phyloP scores from a whole-genome alignment of 2,888 invertebrate species.

The Ceramica pisi region DNA sequence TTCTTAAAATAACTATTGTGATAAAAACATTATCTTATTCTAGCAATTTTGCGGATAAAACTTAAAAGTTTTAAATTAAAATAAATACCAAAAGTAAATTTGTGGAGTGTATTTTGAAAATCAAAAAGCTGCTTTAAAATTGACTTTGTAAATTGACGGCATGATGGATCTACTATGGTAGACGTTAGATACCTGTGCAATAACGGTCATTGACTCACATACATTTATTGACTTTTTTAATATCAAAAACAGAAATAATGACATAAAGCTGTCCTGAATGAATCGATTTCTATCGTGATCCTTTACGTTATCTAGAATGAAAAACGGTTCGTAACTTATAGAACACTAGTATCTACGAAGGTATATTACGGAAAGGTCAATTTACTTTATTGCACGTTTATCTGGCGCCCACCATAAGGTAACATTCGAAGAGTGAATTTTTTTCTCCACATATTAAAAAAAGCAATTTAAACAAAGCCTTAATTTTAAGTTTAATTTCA shows the following conservation, averaged over 20 bases:
- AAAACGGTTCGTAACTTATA: no score
- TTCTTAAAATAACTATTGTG: constrained; percentile 50
- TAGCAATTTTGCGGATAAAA: constrained; percentile 22
- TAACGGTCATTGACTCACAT: no score
- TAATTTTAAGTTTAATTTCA: constrained; percentile 33
- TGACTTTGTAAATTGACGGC: constrained; percentile 18
- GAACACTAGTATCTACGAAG: no score
- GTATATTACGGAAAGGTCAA: no score
- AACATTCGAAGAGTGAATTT: not conserved
- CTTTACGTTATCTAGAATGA: no score
- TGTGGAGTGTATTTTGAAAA: not conserved
- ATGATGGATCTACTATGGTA: not conserved
- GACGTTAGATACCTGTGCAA: no score
- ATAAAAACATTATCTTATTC: constrained; percentile 54
- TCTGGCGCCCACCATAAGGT: no score
- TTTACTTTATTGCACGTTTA: no score
- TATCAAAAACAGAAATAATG: no score
- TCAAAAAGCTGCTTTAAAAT: constrained; percentile 10
- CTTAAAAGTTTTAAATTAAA: constrained; percentile 9
- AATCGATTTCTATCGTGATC: no score
- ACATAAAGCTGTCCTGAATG: no score
- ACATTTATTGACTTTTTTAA: no score
- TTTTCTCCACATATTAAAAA: not conserved
- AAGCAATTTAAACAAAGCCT: constrained; percentile 16
- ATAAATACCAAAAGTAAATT: constrained; percentile 30